Conservation (phyloP, 1,140 invertebrate species). For the Hydropsyche tenuis region DNA sequence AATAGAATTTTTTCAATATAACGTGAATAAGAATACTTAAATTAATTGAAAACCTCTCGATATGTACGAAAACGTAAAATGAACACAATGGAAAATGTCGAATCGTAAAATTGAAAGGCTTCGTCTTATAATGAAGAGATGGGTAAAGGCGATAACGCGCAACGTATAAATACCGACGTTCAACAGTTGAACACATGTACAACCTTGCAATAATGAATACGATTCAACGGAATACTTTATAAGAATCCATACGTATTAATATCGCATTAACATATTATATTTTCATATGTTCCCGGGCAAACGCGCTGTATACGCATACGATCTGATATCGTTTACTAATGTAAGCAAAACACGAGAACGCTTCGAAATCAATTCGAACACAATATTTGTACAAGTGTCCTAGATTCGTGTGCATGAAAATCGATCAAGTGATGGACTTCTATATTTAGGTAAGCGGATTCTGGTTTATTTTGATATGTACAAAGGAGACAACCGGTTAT, state of each 20-base stretch:
- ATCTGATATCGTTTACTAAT: slow-evolving; percentile 18
- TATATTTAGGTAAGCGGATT: too few species aligned
- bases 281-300: too few species aligned
- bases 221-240: background rate
- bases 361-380: slow-evolving; percentile 12
- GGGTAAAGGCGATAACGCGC: background rate
- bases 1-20: too few species aligned
- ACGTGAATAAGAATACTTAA: too few species aligned
- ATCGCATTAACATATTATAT: too few species aligned
- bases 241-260: background rate
- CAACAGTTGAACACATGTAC: background rate
- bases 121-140: background rate
- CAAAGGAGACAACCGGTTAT: too few species aligned
- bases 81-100: slow-evolving; percentile 16
- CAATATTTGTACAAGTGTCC: too few species aligned
- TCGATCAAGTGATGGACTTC: too few species aligned
- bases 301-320: background rate
- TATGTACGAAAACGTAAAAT: too few species aligned
- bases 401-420: too few species aligned
- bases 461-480: too few species aligned
- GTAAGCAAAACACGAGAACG: slow-evolving; percentile 6
- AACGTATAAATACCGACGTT: background rate
- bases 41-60: too few species aligned
- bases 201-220: background rate
- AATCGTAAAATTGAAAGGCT: slow-evolving; percentile 12